A percentile compares a stretch with the other conserved stretches of the same genome.
Evolutionary conservation across 2,113 vertebrate species (phyloP).

Genomic region (Heptranchias perlo): DNA sequence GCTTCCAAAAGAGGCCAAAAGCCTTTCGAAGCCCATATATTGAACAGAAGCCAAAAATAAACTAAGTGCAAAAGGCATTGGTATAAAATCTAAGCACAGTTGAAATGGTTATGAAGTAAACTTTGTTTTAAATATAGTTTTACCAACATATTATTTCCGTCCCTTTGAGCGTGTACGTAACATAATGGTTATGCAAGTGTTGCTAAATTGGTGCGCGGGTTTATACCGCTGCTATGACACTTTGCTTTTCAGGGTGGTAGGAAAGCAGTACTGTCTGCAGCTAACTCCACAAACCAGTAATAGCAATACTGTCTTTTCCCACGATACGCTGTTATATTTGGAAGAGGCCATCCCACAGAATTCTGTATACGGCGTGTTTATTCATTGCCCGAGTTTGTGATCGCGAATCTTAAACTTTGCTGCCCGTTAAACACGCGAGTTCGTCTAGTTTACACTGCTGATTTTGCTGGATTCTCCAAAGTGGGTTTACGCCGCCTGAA

Average conservation of each 20-base stretch:
- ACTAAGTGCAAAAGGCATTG: neutral
- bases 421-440: neutral
- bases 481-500: neutral
- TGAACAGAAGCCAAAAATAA: neutral
- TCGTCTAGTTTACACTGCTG: neutral
- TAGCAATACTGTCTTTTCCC: constrained; percentile 3
- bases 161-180: too few relatives aligned
- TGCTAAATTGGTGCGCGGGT: neutral
- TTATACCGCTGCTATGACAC: neutral
- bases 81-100: neutral
- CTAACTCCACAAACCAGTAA: constrained; percentile 13
- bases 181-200: neutral
- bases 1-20: neutral
- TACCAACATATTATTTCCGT: neutral
- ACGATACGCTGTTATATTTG: constrained; percentile 6
- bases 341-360: neutral
- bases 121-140: neutral
- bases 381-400: neutral
- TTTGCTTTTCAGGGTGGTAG: neutral
- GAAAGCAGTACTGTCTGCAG: neutral
- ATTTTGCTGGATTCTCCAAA: neutral
- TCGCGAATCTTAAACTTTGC: neutral
- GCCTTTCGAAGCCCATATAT: neutral
- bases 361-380: constrained; percentile 11
- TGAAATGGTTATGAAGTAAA: neutral